Evolutionary conservation across 2,113 vertebrate species (phyloP).

Genomic region (Megaceryle maxima): DNA sequence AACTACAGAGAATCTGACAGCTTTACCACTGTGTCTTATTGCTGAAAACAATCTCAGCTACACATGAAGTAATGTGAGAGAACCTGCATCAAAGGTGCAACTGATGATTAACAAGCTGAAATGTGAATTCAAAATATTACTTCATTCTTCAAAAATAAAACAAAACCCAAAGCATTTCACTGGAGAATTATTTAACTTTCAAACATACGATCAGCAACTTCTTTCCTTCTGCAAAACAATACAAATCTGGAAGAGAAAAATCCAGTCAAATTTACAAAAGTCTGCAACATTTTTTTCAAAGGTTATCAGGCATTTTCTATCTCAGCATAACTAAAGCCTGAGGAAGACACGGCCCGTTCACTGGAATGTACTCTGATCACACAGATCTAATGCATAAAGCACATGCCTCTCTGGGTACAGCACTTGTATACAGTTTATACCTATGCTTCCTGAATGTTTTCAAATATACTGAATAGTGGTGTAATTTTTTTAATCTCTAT

Average conservation of each 20-base stretch:
- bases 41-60: neutral
- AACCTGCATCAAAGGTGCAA: neutral
- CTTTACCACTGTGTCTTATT: neutral
- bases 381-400: neutral
- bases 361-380: neutral
- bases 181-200: neutral
- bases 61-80: neutral
- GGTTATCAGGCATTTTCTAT: constrained; percentile 22
- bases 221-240: neutral
- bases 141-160: neutral
- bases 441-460: neutral
- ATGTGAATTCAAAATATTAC: neutral
- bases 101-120: neutral
- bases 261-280: neutral
- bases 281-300: neutral
- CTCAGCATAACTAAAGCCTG: neutral
- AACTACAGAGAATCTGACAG: neutral
- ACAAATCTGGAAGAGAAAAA: neutral
- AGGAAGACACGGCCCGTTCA: neutral
- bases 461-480: neutral
- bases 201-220: neutral
- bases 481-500: neutral
- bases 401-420: neutral
- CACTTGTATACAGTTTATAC: neutral
- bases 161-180: neutral